Percentiles rank a stretch among this genome's conserved stretches.
These are phyloP conservation scores for Cephalopachus bancanus DNA, from an alignment of 2,797 vertebrate species.

Conservation along the genomic window DNA sequence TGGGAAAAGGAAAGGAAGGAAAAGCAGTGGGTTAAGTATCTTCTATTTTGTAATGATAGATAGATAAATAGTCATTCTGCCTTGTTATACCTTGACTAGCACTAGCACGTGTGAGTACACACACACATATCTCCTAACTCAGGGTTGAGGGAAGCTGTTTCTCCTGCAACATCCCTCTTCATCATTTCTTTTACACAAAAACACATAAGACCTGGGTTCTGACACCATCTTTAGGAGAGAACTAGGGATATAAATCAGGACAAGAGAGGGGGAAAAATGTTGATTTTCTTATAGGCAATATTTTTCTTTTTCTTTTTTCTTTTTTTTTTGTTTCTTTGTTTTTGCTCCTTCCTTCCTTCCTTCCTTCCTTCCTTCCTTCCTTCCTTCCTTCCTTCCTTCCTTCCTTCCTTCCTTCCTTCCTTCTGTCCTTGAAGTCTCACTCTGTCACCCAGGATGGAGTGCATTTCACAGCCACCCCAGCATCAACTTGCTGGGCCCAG, in stretches of 20 bases:
- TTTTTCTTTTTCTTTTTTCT: background rate
- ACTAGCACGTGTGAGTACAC: background rate
- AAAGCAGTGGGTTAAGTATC: background rate
- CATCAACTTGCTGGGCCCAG: too few species aligned
- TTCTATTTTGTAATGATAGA: background rate
- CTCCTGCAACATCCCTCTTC: background rate
- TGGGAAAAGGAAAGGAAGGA: background rate
- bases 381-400: too few species aligned
- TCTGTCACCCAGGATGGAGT: too few species aligned
- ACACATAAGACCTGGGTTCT: background rate
- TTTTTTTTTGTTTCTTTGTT: too few species aligned
- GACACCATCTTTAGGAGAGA: background rate
- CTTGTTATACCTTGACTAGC: background rate
- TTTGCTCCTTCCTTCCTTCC: too few species aligned
- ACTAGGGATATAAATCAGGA: background rate
- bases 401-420: too few species aligned
- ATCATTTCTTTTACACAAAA: slow-evolving; percentile 11
- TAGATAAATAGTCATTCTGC: background rate
- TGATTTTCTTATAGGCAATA: background rate
- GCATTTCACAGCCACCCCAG: too few species aligned
- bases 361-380: too few species aligned
- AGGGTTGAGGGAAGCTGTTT: background rate
- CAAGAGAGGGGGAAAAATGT: background rate
- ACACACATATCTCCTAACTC: background rate
- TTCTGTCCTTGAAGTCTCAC: too few species aligned